Conservation (phyloP, 92 coral and sea anemone species). For the Montipora capitata region DNA sequence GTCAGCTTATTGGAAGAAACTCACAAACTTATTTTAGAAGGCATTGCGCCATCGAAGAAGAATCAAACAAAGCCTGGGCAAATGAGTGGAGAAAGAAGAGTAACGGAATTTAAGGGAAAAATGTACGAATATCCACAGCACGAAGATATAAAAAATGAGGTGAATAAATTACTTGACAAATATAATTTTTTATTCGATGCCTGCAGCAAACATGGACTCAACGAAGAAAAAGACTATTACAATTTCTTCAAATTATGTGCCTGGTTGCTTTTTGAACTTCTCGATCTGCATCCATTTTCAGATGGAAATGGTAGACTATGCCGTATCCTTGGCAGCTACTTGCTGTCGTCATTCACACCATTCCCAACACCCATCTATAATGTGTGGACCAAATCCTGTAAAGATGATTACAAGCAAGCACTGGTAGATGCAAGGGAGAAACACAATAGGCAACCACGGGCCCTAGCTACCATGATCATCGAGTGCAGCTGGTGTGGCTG, state of each 20-base stretch:
- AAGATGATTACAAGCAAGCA: constrained; percentile 78
- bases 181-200: constrained; percentile 67
- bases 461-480: constrained; percentile 88
- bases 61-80: constrained; percentile 76
- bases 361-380: constrained; percentile 95
- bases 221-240: constrained; percentile 23
- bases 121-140: constrained; percentile 78
- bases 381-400: constrained; percentile 83
- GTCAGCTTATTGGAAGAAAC: constrained; percentile 62
- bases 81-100: constrained; percentile 65
- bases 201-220: constrained; percentile 24
- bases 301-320: constrained; percentile 96
- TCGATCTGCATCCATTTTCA: constrained; percentile 93
- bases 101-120: constrained; percentile 72
- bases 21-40: constrained; percentile 72
- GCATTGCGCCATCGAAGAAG: not conserved
- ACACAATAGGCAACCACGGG: constrained; percentile 62
- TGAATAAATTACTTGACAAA: constrained; percentile 75
- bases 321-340: constrained; percentile 88
- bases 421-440: constrained; percentile 84
- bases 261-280: constrained; percentile 85
- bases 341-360: constrained; percentile 77
- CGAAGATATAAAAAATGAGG: constrained; percentile 75
- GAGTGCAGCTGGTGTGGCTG: constrained; percentile 88
- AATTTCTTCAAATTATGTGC: constrained; percentile 80